Conservation (phyloP, 1,140 invertebrate genomes). For the Tigriopus japonicus region DNA sequence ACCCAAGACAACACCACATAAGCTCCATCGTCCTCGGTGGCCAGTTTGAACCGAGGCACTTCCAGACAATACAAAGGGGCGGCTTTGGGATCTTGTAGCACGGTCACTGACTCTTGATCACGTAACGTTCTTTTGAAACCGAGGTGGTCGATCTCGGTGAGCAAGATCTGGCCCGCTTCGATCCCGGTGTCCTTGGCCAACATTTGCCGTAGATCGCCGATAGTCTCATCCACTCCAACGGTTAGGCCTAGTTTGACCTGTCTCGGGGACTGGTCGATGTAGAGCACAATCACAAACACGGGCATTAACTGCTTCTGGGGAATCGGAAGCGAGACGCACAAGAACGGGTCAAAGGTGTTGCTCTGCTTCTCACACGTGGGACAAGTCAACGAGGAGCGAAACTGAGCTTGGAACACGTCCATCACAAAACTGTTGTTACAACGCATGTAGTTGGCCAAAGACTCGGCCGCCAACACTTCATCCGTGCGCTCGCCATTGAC, state of each 20-base stretch:
- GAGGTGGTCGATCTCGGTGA: conserved; percentile 62
- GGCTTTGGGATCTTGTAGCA: conserved; percentile 40
- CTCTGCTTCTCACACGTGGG: conserved; percentile 73
- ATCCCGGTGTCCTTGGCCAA: conserved; percentile 62
- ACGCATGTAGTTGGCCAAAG: conserved; percentile 64
- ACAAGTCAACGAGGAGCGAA: conserved; percentile 72
- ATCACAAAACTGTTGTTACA: conserved; percentile 92
- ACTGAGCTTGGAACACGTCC: conserved; percentile 51
- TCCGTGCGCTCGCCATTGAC: conserved; percentile 48
- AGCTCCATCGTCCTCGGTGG: conserved; percentile 33
- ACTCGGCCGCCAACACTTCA: conserved; percentile 76
- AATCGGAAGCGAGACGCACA: conserved; percentile 85
- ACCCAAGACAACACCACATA: conserved; percentile 64
- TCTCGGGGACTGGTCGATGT: conserved; percentile 66
- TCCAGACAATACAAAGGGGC: conserved; percentile 50
- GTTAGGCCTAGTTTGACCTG: conserved; percentile 62
- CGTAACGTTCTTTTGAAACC: conserved; percentile 46
- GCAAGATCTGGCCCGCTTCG: conserved; percentile 52
- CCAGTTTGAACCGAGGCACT: conserved; percentile 34
- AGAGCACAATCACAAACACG: conserved; percentile 61
- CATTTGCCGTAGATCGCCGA: conserved; percentile 58
- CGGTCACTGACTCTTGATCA: conserved; percentile 44
- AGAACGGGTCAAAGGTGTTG: conserved; percentile 93
- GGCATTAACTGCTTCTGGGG: conserved; percentile 43
- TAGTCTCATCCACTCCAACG: conserved; percentile 50